Base-by-base conservation (phyloP, 2,113 vertebrate genomes). In the Colius striatus region DNA sequence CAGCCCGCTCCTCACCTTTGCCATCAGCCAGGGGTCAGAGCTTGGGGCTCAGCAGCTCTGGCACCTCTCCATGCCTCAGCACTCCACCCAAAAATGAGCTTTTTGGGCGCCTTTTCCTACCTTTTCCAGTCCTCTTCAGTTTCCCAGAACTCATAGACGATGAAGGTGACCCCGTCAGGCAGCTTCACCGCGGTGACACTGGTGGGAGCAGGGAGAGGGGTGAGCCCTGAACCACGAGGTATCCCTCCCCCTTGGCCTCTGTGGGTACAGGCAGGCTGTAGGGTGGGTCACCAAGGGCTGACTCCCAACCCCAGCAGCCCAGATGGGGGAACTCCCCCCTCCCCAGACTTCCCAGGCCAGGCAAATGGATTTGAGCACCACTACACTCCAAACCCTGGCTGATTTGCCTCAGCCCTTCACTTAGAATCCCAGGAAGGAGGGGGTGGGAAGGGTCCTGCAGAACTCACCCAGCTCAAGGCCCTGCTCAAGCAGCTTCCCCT, bases 81-180 rank as follows among this genome's bases (percentile, higher is more conserved):
- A 20, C 14, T 13, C 13, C 41, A 20, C 41, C 50, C 38, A 16
- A 32, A 50, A 38, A 36, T 16, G 27, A 85, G n/a, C 22, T n/a
- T 51, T 84, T 38, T 36, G 18, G 0, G 0, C 18, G 43, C 18
- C 19, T 13, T 62, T 25, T 47, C 94, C 89, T 89, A 99, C 99
- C 98, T 98, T 95, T 99, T 99, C 99, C 99, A 99, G 65, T 98
- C 99, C 38, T 99, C 98, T 82, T 99, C 99, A 2, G 98, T 98
- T 74, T 99, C 99, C 99, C 99, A 99, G 97, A 99, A 99, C 96
- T 99, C 99, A 1, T 99, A 99, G 81, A 99, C 71, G 12, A 99
- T 98, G 26, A 99, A 99, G 95, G 98, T 99, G 80, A 98, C 84
- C 30, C 98, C 98, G 0, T 99, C 99, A 0, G 98, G 98, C 74